A percentile compares a stretch with the other conserved stretches of the same genome.
These are phyloP conservation scores for Pentamera pediparva DNA, from an alignment of 53 echinoderm and acorn worm species.

Conservation along the genomic window DNA sequence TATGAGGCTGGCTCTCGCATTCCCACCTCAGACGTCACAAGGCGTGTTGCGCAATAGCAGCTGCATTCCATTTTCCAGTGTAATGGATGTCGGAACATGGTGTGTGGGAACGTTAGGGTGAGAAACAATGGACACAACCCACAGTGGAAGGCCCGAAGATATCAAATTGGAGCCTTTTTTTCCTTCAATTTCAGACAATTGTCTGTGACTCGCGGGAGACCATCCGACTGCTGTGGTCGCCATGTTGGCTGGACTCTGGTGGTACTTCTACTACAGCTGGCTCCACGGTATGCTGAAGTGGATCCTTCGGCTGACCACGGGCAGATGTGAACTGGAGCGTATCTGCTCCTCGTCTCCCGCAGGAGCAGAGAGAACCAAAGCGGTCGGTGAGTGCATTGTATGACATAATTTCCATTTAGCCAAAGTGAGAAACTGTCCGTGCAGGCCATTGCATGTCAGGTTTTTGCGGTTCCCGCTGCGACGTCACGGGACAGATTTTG, in stretches of 20 bases:
- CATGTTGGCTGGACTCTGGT: conserved; percentile 52
- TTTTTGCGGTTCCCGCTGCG: not conserved
- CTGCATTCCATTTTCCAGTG: too few species aligned
- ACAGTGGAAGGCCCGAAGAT: too few species aligned
- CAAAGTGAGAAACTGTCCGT: too few species aligned
- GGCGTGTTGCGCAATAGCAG: too few species aligned
- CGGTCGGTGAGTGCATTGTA: conserved; percentile 34
- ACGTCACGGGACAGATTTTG: not conserved
- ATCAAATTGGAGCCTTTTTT: too few species aligned
- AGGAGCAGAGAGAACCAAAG: conserved; percentile 38
- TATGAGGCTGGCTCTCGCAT: too few species aligned
- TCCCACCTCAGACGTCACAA: too few species aligned
- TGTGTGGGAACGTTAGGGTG: too few species aligned
- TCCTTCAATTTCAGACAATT: not conserved
- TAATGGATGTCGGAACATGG: too few species aligned
- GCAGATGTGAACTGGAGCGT: conserved; percentile 84
- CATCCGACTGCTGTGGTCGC: not conserved
- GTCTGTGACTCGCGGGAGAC: not conserved
- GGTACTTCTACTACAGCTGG: conserved; percentile 87
- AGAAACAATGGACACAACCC: too few species aligned
- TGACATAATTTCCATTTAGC: too few species aligned
- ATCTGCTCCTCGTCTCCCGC: conserved; percentile 54
- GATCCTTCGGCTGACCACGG: conserved; percentile 73
- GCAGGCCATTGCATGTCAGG: not conserved
- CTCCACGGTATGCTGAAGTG: conserved; percentile 93